phyloP scores from a whole-genome alignment of 2,797 vertebrate species.

The Triplophysa yarkandensis region DNA sequence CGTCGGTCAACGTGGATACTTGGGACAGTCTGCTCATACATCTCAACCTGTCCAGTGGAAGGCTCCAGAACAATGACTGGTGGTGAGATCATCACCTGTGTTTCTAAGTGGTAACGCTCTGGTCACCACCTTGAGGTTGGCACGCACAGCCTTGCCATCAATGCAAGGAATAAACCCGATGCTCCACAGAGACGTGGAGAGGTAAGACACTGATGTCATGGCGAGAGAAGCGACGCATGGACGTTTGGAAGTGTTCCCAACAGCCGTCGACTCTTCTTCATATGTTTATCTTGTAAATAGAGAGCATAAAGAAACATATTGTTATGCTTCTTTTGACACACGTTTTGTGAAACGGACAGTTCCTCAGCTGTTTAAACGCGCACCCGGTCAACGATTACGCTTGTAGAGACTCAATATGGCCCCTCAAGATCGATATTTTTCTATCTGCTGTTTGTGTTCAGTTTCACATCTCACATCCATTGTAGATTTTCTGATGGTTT shows the following conservation, averaged over 20 bases:
- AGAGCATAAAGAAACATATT: slow-evolving; percentile 68
- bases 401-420: slow-evolving; percentile 61
- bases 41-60: slow-evolving; percentile 3
- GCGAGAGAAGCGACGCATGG: slow-evolving; percentile 9
- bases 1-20: slow-evolving; percentile 34
- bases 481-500: slow-evolving; percentile 42
- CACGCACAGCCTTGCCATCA: not conserved
- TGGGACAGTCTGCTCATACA: not conserved
- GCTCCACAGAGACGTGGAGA: not conserved
- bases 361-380: slow-evolving; percentile 43
- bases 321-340: slow-evolving; percentile 59
- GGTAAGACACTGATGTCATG: slow-evolving; percentile 33
- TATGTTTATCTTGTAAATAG: slow-evolving; percentile 83
- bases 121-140: not conserved
- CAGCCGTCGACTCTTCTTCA: slow-evolving; percentile 57
- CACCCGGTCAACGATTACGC: slow-evolving; percentile 46
- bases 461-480: slow-evolving; percentile 39
- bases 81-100: not conserved
- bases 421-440: slow-evolving; percentile 81
- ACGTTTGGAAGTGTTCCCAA: slow-evolving; percentile 23
- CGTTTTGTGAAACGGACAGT: slow-evolving; percentile 38
- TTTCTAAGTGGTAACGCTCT: not conserved
- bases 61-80: slow-evolving; percentile 7
- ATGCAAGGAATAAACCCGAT: not conserved
- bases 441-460: slow-evolving; percentile 72